Conservation (phyloP, 2,113 vertebrate species). For the Heterochromis multidens region DNA sequence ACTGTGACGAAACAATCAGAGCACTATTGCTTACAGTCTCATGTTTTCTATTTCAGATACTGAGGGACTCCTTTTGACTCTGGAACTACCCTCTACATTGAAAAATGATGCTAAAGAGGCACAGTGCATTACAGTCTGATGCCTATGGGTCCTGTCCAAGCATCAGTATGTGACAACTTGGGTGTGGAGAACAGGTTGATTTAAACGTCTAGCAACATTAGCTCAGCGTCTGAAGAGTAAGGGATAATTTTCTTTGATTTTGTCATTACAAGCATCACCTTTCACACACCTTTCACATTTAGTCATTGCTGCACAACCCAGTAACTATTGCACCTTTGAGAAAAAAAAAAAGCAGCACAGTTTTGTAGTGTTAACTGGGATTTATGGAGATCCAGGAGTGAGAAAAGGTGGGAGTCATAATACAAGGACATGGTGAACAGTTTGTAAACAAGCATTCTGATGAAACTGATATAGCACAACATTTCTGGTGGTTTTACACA, state of each 20-base stretch:
- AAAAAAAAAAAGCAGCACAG: not conserved
- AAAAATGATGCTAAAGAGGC: not conserved
- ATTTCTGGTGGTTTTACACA: not conserved
- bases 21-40: not conserved
- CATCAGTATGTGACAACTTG: not conserved
- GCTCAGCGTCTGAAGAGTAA: not conserved
- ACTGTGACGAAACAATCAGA: not conserved
- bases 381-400: not conserved
- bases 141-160: not conserved
- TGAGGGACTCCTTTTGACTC: not conserved
- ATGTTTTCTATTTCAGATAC: not conserved
- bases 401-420: not conserved
- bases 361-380: not conserved
- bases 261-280: not conserved
- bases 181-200: not conserved
- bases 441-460: slow-evolving; percentile 31
- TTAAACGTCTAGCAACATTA: not conserved
- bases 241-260: not conserved
- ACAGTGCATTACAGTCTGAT: not conserved
- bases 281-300: not conserved
- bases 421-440: slow-evolving; percentile 1
- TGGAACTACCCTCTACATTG: not conserved
- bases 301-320: not conserved
- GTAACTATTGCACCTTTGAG: not conserved
- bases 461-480: not conserved